A percentile compares a stretch with the other conserved stretches of the same genome.
Evolutionary conservation across 2,113 vertebrate genomes (phyloP).

Genomic region (Mus spicilegus): DNA sequence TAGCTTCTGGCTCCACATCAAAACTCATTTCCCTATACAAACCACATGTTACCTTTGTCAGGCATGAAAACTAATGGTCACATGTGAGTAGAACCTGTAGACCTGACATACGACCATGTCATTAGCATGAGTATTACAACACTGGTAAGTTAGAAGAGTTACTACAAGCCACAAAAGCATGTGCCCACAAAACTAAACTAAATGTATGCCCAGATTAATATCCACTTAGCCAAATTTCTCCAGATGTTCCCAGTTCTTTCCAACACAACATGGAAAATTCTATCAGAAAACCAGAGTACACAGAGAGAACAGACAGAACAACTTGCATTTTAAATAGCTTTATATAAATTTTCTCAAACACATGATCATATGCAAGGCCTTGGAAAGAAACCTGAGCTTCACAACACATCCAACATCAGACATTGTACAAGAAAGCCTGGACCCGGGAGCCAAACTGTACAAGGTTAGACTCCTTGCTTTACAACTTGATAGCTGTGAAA

Average conservation of each 20-base stretch:
- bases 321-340: background rate
- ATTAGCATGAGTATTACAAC: background rate
- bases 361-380: background rate
- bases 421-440: background rate
- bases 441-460: background rate
- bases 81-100: no score
- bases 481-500: background rate
- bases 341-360: background rate
- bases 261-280: background rate
- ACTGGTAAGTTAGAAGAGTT: background rate
- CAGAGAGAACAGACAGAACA: background rate
- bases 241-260: background rate
- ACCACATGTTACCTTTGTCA: background rate
- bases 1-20: background rate
- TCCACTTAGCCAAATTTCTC: background rate
- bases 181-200: background rate
- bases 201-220: background rate
- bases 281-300: background rate
- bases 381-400: background rate
- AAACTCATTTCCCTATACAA: background rate
- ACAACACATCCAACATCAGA: background rate
- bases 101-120: no score
- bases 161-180: background rate
- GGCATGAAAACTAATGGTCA: background rate
- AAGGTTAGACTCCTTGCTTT: no score